Conservation (phyloP, 2,113 vertebrate genomes). For the Sitta europaea region DNA sequence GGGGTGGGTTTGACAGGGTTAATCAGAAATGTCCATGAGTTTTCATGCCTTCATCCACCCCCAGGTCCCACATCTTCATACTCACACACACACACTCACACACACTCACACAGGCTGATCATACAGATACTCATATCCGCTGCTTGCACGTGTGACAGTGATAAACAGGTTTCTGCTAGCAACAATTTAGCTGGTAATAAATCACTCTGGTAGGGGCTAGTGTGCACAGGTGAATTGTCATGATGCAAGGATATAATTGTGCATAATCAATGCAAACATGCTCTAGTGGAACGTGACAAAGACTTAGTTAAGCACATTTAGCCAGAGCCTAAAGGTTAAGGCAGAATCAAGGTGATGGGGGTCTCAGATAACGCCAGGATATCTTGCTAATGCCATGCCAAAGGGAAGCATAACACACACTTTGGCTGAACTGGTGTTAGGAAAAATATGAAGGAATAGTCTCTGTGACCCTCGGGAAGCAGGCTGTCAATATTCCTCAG, state of each 20-base stretch:
- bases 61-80: neutral
- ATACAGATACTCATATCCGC: constrained; percentile 48
- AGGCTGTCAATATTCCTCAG: neutral
- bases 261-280: constrained; percentile 64
- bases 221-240: constrained; percentile 29
- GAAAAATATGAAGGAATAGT: neutral
- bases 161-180: constrained; percentile 65
- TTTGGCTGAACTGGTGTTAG: neutral
- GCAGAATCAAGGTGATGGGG: neutral
- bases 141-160: constrained; percentile 56
- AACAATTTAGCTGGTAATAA: constrained; percentile 68
- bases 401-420: neutral
- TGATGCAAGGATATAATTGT: constrained; percentile 39
- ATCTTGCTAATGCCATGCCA: neutral
- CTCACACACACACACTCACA: fast-evolving
- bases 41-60: neutral
- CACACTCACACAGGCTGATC: neutral
- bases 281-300: constrained; percentile 47
- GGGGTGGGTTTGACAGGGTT: neutral
- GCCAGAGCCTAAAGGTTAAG: neutral
- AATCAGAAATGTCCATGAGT: neutral
- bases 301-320: constrained; percentile 49
- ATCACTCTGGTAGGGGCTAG: constrained; percentile 44
- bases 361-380: neutral
- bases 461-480: neutral